Conservation (phyloP, 2,797 vertebrate genomes). For the Sphaeramia orbicularis region DNA sequence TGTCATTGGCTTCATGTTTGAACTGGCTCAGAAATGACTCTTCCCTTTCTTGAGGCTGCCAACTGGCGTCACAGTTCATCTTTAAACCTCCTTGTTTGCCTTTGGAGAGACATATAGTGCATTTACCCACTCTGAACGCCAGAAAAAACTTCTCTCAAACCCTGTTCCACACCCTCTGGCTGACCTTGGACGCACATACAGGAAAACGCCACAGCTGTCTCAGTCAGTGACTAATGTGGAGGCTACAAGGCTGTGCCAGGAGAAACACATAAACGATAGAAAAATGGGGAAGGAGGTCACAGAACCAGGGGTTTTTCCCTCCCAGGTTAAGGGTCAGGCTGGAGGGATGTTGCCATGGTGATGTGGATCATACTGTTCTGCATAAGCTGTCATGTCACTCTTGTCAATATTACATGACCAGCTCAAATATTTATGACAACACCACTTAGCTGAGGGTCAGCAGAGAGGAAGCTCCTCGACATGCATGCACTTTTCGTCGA, state of each 20-base stretch:
- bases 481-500: constrained; percentile 10
- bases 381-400: constrained; percentile 67
- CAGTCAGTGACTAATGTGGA: constrained; percentile 10
- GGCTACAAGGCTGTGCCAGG: not conserved
- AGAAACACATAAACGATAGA: not conserved
- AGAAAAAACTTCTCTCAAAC: constrained; percentile 24
- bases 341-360: constrained; percentile 7
- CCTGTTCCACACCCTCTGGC: constrained; percentile 50
- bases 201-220: constrained; percentile 6
- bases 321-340: constrained; percentile 4
- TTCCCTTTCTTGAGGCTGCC: not conserved
- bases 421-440: constrained; percentile 83
- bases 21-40: not conserved
- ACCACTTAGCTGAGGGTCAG: constrained; percentile 71
- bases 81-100: not conserved
- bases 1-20: not conserved
- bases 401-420: constrained; percentile 76
- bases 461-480: constrained; percentile 26
- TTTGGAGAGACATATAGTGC: not conserved
- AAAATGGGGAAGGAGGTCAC: constrained; percentile 9
- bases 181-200: constrained; percentile 51
- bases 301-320: not conserved
- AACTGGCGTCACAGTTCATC: not conserved
- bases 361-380: constrained; percentile 34
- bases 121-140: constrained; percentile 15